These are phyloP conservation scores for Sminthurides aquaticus DNA, from an alignment of 2,888 invertebrate species.

Conservation along the genomic window DNA sequence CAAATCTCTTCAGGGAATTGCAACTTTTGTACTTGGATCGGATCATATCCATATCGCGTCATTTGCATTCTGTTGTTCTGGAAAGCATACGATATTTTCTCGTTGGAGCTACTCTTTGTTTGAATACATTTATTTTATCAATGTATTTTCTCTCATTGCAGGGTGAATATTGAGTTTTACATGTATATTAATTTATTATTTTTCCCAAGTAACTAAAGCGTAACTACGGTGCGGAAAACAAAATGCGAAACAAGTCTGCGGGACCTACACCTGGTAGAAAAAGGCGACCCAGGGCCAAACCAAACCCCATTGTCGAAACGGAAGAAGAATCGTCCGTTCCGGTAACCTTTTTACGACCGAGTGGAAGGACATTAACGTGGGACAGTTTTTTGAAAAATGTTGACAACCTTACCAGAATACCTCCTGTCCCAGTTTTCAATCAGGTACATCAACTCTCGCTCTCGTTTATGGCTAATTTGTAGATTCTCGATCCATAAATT, in stretches of 20 bases:
- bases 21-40: too few species aligned
- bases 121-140: too few species aligned
- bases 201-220: too few species aligned
- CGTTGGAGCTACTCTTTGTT: too few species aligned
- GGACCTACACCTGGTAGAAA: background rate
- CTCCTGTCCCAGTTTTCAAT: conserved; percentile 8
- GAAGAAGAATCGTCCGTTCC: background rate
- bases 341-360: conserved; percentile 2
- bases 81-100: too few species aligned
- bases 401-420: conserved; percentile 9
- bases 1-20: too few species aligned
- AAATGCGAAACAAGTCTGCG: background rate
- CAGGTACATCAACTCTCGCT: background rate
- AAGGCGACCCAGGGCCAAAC: background rate
- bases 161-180: background rate
- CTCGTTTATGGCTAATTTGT: background rate
- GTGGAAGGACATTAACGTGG: conserved; percentile 16
- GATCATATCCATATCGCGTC: too few species aligned
- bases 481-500: background rate
- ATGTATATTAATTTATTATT: background rate
- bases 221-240: too few species aligned
- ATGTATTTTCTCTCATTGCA: too few species aligned
- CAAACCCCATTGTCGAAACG: background rate
- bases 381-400: conserved; percentile 7
- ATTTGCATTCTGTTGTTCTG: too few species aligned